Evolutionary conservation across 2,113 vertebrate genomes (phyloP).

Genomic region (Pluvianellus socialis): DNA sequence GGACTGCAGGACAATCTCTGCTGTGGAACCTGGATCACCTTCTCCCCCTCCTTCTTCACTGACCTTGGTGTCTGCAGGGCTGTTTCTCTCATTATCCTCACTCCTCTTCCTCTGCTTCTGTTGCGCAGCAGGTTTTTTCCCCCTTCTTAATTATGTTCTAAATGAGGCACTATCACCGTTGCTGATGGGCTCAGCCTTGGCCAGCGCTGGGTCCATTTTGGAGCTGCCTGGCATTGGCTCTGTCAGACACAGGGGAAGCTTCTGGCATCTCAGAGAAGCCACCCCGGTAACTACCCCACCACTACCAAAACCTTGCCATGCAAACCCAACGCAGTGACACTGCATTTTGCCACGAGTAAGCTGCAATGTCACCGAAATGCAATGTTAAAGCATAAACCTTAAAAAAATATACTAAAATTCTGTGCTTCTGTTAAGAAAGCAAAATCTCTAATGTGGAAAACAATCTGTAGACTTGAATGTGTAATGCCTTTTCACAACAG

Average conservation of each 20-base stretch:
- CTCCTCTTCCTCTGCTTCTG: not conserved
- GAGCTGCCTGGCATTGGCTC: not conserved
- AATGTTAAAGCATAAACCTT: not conserved
- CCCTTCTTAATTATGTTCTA: not conserved
- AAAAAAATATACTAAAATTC: not conserved
- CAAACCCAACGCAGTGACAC: not conserved
- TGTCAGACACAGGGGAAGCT: not conserved
- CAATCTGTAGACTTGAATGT: not conserved
- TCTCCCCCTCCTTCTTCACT: not conserved
- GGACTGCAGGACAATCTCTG: not conserved
- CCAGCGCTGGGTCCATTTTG: accelerated
- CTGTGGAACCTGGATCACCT: accelerated
- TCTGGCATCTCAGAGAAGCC: not conserved
- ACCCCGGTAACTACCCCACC: not conserved
- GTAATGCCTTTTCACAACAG: not conserved
- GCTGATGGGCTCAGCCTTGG: not conserved
- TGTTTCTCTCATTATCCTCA: not conserved
- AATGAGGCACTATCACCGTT: accelerated
- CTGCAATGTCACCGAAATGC: not conserved
- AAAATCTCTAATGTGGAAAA: not conserved
- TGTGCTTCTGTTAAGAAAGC: not conserved
- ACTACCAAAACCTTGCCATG: not conserved
- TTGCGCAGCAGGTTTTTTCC: not conserved
- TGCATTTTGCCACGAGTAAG: not conserved
- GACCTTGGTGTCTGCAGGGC: not conserved